Percentiles rank a stretch among this genome's conserved stretches.
Conservation (phyloP, 92 coral and sea anemone genomes). For the Montipora capitata region DNA sequence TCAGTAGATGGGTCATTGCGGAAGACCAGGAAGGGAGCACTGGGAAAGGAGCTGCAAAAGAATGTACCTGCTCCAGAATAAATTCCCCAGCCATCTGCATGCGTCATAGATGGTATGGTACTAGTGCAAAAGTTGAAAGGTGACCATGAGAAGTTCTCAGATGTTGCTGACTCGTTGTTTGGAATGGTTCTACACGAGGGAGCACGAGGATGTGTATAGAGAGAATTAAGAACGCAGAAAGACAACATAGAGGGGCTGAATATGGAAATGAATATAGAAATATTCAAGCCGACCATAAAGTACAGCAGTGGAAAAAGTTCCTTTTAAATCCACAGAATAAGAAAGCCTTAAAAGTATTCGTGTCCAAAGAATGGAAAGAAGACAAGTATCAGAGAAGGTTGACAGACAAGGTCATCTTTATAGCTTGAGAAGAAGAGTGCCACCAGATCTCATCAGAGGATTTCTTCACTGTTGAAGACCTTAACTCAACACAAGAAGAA, state of each 20-base stretch:
- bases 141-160: too few species aligned
- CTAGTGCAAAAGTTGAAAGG: slow-evolving; percentile 63
- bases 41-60: too few species aligned
- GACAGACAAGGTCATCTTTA: slow-evolving; percentile 46
- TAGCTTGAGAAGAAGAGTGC: slow-evolving; percentile 53
- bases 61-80: too few species aligned
- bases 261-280: slow-evolving; percentile 49
- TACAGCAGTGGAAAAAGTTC: slow-evolving; percentile 57
- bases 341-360: slow-evolving; percentile 62
- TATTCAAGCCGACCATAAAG: slow-evolving; percentile 42
- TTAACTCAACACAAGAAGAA: slow-evolving; percentile 70
- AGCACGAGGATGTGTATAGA: slow-evolving; percentile 39
- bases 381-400: slow-evolving; percentile 31
- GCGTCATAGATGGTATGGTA: slow-evolving; percentile 79
- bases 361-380: slow-evolving; percentile 48
- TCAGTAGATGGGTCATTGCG: slow-evolving; percentile 55
- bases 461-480: slow-evolving; percentile 32
- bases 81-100: slow-evolving; percentile 69
- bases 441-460: slow-evolving; percentile 49
- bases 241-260: slow-evolving; percentile 56
- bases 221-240: slow-evolving; percentile 71
- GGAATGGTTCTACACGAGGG: slow-evolving; percentile 7
- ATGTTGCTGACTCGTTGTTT: too few species aligned
- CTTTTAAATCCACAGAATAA: slow-evolving; percentile 62
- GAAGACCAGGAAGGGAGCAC: slow-evolving; percentile 18